Percentiles rank a stretch among this genome's conserved stretches.
Conservation (phyloP, 2,888 invertebrate species). For the Noctua pronuba region DNA sequence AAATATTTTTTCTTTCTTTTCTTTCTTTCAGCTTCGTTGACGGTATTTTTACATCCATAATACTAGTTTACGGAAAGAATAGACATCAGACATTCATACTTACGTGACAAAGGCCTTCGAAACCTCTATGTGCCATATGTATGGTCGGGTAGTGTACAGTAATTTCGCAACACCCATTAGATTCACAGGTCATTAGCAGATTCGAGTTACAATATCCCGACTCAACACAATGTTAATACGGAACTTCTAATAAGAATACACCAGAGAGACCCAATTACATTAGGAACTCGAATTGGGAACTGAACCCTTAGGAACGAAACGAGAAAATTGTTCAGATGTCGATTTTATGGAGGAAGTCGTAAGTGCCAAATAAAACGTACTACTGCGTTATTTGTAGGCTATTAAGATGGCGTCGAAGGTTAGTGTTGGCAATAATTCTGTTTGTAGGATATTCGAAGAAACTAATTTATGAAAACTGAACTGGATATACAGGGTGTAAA, state of each 20-base stretch:
- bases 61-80: too few species aligned
- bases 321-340: conserved; percentile 22
- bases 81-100: not conserved
- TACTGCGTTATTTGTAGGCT: conserved; percentile 24
- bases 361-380: conserved; percentile 43
- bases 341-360: conserved; percentile 43
- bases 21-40: too few species aligned
- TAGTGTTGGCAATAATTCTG: conserved; percentile 1
- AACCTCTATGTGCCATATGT: not conserved
- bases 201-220: conserved; percentile 26
- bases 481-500: too few species aligned
- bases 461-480: not conserved
- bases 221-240: conserved; percentile 22
- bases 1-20: too few species aligned
- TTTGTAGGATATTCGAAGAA: not conserved
- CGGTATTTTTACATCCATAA: too few species aligned
- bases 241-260: conserved; percentile 42
- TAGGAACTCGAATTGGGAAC: conserved; percentile 24
- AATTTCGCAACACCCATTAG: conserved; percentile 12
- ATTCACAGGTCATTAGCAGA: conserved; percentile 32
- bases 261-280: conserved; percentile 53
- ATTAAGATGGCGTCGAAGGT: conserved; percentile 38
- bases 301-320: conserved; percentile 24
- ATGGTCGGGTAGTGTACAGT: not conserved
- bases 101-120: not conserved